A percentile compares a stretch with the other conserved stretches of the same genome.
Conservation (phyloP, 1,140 invertebrate genomes). For the Uloborus diversus region DNA sequence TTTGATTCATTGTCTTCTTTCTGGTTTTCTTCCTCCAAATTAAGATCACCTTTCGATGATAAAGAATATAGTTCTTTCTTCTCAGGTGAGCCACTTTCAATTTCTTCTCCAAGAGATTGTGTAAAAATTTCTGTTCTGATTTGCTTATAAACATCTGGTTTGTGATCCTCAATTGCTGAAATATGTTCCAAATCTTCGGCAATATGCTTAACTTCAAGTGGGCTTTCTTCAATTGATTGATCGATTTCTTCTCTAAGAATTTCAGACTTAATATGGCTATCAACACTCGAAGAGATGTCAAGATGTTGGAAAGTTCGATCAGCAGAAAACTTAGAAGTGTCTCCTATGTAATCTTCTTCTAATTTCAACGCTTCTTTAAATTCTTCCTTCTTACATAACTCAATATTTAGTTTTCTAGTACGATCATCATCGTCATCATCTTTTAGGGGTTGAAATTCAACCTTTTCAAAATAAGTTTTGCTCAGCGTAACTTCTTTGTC, state of each 20-base stretch:
- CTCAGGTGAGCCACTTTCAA: conserved; percentile 63
- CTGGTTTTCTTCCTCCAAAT: not conserved
- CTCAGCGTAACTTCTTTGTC: too few species aligned
- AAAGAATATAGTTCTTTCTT: conserved; percentile 55
- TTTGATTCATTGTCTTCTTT: not conserved
- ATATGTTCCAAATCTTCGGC: conserved; percentile 43
- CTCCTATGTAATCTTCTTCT: conserved; percentile 35
- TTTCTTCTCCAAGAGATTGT: conserved; percentile 64
- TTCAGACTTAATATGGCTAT: conserved; percentile 56
- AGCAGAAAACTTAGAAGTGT: not conserved
- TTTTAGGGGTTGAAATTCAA: not conserved
- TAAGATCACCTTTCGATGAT: conserved; percentile 11
- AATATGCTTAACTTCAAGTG: conserved; percentile 53
- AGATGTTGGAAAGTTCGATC: conserved; percentile 2
- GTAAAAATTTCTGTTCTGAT: conserved; percentile 65
- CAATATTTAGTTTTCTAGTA: conserved; percentile 22
- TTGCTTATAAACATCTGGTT: conserved; percentile 62
- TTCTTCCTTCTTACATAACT: conserved; percentile 28
- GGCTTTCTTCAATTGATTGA: conserved; percentile 55
- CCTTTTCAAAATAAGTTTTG: not conserved
- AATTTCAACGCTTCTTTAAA: conserved; percentile 39
- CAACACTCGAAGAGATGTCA: conserved; percentile 22
- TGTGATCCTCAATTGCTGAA: conserved; percentile 58
- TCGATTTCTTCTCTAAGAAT: conserved; percentile 56
- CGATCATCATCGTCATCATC: not conserved